Percentiles rank a stretch among this genome's conserved stretches.
Conservation (phyloP, 64 coral and sea anemone species). For the Astreopora myriophthalma region DNA sequence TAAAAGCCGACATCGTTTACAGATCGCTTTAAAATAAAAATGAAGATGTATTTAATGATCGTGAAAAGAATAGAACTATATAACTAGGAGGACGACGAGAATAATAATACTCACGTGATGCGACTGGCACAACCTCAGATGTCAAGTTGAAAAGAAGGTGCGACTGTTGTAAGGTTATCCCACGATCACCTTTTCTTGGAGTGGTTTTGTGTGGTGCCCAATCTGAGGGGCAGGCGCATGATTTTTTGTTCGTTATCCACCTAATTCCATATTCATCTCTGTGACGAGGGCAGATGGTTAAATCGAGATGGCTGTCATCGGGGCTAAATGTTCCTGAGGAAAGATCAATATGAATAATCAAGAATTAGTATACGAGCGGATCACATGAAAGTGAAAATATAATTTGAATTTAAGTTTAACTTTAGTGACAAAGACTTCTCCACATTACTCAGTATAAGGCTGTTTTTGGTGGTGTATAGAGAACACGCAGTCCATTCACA, state of each 20-base stretch:
- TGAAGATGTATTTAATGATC: background rate
- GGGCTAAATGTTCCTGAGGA: constrained; percentile 6
- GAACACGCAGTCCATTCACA: background rate
- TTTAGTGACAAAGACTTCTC: background rate
- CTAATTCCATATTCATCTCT: constrained; percentile 20
- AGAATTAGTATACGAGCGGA: background rate
- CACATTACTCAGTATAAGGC: background rate
- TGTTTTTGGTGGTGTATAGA: background rate
- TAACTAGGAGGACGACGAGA: background rate
- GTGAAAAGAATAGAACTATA: background rate
- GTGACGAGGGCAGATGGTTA: constrained; percentile 42
- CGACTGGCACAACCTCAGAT: constrained; percentile 18
- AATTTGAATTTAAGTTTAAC: background rate
- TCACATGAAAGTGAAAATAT: background rate
- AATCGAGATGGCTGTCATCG: background rate
- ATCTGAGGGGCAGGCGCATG: background rate
- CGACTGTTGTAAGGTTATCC: constrained; percentile 23
- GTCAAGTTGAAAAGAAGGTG: background rate
- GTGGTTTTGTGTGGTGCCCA: constrained; percentile 39
- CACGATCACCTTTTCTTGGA: constrained; percentile 30
- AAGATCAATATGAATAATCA: background rate
- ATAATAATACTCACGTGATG: constrained; percentile 7
- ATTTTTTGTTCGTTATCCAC: constrained; percentile 33
- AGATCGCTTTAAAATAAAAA: background rate
- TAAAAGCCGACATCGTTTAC: background rate